Conservation (phyloP, 2,797 vertebrate genomes). For the Typhlichthys subterraneus region DNA sequence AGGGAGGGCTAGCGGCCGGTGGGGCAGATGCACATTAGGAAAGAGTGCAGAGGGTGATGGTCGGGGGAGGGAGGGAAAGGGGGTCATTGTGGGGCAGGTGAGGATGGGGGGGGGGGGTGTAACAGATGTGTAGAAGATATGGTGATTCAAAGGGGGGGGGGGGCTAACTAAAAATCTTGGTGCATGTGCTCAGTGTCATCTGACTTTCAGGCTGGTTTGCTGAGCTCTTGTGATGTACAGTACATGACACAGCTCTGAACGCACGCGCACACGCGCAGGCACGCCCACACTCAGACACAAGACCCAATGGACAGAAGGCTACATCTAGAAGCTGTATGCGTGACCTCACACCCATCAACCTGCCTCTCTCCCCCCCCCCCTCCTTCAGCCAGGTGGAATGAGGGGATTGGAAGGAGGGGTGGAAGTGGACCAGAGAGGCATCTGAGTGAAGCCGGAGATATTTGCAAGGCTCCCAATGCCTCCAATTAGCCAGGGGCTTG, state of each 20-base stretch:
- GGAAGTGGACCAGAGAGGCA: slow-evolving; percentile 73
- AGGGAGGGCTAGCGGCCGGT: no score
- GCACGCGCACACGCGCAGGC: slow-evolving; percentile 65
- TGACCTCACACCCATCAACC: slow-evolving; percentile 47
- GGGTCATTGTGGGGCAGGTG: slow-evolving; percentile 12
- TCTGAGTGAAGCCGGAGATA: slow-evolving; percentile 69
- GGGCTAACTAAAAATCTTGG: slow-evolving; percentile 31
- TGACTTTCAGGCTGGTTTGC: slow-evolving; percentile 89
- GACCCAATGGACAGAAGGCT: slow-evolving; percentile 67
- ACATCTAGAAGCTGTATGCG: slow-evolving; percentile 80
- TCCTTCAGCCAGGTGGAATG: slow-evolving; percentile 89
- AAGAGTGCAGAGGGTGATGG: no score
- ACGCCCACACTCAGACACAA: slow-evolving; percentile 63
- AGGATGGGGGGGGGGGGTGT: slow-evolving; percentile 3
- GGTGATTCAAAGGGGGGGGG: background rate
- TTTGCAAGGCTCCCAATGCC: slow-evolving; percentile 68
- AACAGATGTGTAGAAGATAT: background rate
- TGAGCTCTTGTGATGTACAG: slow-evolving; percentile 94
- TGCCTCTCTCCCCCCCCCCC: slow-evolving; percentile 20
- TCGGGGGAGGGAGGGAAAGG: background rate
- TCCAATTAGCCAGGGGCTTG: slow-evolving; percentile 63
- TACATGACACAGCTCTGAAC: slow-evolving; percentile 91
- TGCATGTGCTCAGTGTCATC: slow-evolving; percentile 86
- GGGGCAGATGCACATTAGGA: no score
- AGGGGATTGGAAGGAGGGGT: slow-evolving; percentile 81